Evolutionary conservation across 1,140 invertebrate genomes (phyloP).

Genomic region (Phymastichus coffea): DNA sequence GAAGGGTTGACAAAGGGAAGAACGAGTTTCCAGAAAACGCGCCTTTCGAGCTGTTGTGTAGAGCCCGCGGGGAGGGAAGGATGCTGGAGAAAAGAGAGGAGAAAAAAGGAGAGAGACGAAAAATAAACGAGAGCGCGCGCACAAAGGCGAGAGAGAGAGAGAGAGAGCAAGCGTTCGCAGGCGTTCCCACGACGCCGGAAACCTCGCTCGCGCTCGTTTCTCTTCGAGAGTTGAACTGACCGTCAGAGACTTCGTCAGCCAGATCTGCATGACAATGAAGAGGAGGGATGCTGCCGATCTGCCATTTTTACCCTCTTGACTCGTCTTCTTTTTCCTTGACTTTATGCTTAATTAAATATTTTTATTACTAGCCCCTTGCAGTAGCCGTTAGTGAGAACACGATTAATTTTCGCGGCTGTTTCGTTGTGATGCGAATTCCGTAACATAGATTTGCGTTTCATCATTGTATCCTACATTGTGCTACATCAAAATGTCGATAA

Average conservation of each 20-base stretch:
- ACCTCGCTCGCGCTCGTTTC: constrained; percentile 8
- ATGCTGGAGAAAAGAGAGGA: neutral
- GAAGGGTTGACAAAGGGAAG: neutral
- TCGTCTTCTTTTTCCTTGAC: neutral
- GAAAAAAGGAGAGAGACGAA: neutral
- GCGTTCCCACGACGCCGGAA: constrained; percentile 30
- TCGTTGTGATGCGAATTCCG: too few species aligned
- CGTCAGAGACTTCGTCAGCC: constrained; percentile 10
- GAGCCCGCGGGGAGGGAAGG: neutral
- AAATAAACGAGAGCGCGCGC: constrained; percentile 19
- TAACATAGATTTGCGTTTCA: too few species aligned
- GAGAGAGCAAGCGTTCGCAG: constrained; percentile 5
- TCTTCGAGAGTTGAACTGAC: neutral
- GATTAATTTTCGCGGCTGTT: too few species aligned
- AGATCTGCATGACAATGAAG: constrained; percentile 23
- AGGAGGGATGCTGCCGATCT: neutral
- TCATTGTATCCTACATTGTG: too few species aligned
- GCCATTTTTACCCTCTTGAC: neutral
- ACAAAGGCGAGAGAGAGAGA: too few species aligned
- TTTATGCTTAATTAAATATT: constrained; percentile 3
- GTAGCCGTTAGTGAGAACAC: too few species aligned
- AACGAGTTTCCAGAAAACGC: constrained; percentile 22
- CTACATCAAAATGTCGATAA: too few species aligned
- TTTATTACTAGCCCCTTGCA: neutral
- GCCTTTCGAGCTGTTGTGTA: constrained; percentile 3